Evolutionary conservation across 2,113 vertebrate species (phyloP).

Genomic region (Euleptes europaea): DNA sequence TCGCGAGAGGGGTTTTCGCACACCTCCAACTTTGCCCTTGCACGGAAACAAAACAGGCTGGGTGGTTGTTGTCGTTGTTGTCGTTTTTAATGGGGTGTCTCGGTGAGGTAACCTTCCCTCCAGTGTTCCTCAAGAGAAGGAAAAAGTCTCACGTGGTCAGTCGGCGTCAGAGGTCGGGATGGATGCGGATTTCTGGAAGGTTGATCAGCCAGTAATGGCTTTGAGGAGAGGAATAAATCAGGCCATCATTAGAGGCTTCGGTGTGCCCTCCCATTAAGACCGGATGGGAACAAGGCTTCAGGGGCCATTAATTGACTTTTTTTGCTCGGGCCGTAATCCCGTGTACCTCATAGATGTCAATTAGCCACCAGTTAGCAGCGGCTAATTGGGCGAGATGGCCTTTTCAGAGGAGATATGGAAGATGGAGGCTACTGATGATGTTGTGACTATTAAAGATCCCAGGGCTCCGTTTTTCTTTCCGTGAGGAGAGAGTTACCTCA

Average conservation of each 20-base stretch:
- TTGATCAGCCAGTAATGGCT: slow-evolving; percentile 5
- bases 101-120: not conserved
- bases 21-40: not conserved
- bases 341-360: slow-evolving; percentile 26
- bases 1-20: not conserved
- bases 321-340: not conserved
- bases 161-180: not conserved
- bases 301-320: slow-evolving; percentile 27
- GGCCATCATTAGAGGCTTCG: not conserved
- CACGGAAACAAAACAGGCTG: not conserved
- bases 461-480: not conserved
- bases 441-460: not conserved
- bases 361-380: slow-evolving; percentile 58
- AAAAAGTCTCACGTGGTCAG: not conserved
- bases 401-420: not conserved
- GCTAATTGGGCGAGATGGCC: slow-evolving; percentile 50
- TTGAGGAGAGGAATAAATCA: slow-evolving; percentile 13
- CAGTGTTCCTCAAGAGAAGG: not conserved
- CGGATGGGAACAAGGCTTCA: not conserved
- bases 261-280: not conserved
- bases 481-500: not conserved
- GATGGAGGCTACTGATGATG: not conserved
- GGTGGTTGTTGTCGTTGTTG: too few species aligned
- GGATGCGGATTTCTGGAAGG: not conserved
- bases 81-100: not conserved